Evolutionary conservation across 2,888 invertebrate genomes (phyloP).

Genomic region (Melolontha melolontha): DNA sequence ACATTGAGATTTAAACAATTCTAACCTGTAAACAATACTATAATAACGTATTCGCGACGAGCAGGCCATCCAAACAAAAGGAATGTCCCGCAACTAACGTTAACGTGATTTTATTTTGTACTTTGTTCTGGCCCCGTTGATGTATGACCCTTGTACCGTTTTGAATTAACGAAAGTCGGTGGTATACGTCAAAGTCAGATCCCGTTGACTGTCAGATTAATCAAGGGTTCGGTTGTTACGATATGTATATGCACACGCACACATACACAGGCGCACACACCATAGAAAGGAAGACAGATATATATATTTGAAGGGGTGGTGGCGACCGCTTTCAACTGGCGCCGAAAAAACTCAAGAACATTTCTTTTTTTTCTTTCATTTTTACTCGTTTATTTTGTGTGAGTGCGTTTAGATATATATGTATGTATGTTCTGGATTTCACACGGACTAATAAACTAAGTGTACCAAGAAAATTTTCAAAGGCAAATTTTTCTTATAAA

Average conservation of each 20-base stretch:
- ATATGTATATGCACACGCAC: slow-evolving; percentile 9
- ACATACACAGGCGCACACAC: slow-evolving; percentile 1
- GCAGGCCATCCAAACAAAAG: neutral
- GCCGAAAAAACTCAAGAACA: slow-evolving; percentile 35
- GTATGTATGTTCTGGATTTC: too few species aligned
- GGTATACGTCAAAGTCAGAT: slow-evolving; percentile 41
- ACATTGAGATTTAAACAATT: too few species aligned
- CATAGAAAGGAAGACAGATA: neutral
- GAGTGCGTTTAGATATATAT: too few species aligned
- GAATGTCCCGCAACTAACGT: neutral
- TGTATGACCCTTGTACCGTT: slow-evolving; percentile 35
- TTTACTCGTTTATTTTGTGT: too few species aligned
- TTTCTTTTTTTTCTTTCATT: too few species aligned
- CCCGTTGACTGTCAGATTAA: slow-evolving; percentile 44
- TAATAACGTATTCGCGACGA: too few species aligned
- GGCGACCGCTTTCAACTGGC: slow-evolving; percentile 38
- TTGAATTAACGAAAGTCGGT: slow-evolving; percentile 42
- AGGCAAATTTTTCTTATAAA: too few species aligned
- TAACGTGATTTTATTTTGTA: slow-evolving; percentile 29
- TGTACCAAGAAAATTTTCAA: too few species aligned
- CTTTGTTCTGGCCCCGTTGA: slow-evolving; percentile 10
- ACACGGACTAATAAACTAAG: too few species aligned
- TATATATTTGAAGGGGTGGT: slow-evolving; percentile 26
- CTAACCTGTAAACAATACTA: too few species aligned
- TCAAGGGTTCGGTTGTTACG: slow-evolving; percentile 40